phyloP scores from a whole-genome alignment of 2,888 invertebrate genomes.

The Tenthredo distinguenda region DNA sequence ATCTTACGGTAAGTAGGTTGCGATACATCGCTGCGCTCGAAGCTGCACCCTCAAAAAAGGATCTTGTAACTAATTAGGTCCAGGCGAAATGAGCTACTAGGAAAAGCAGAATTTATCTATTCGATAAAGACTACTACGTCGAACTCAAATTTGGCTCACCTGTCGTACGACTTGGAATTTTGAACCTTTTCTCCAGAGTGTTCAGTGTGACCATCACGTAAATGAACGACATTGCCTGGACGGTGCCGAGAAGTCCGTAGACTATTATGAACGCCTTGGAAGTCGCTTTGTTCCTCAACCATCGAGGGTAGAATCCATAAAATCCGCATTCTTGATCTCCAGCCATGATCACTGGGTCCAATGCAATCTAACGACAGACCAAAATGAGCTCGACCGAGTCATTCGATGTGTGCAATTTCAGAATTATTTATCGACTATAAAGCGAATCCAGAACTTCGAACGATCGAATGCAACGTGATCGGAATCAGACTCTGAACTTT shows the following conservation, averaged over 20 bases:
- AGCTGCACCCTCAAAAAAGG: neutral
- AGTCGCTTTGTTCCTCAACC: constrained; percentile 82
- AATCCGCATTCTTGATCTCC: constrained; percentile 79
- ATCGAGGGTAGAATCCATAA: constrained; percentile 81
- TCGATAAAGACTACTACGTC: neutral
- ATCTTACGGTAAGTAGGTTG: neutral
- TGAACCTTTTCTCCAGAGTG: constrained; percentile 85
- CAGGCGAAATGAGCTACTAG: no score
- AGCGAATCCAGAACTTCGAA: neutral
- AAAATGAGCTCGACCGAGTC: constrained; percentile 6
- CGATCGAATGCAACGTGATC: neutral
- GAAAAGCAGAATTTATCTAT: neutral
- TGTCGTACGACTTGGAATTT: constrained; percentile 84
- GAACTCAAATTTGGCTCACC: constrained; percentile 76
- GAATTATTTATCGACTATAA: neutral
- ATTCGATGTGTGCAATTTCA: neutral
- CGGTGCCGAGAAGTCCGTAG: constrained; percentile 83
- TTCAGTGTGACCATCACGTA: constrained; percentile 84
- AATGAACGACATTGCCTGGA: constrained; percentile 84
- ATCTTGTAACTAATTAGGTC: neutral
- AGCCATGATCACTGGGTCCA: constrained; percentile 15
- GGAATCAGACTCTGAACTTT: neutral
- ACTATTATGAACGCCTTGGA: constrained; percentile 82
- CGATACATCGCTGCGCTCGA: neutral
- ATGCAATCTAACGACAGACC: constrained; percentile 12